phyloP scores from a whole-genome alignment of 2,888 invertebrate species.

The Drosophila merina region DNA sequence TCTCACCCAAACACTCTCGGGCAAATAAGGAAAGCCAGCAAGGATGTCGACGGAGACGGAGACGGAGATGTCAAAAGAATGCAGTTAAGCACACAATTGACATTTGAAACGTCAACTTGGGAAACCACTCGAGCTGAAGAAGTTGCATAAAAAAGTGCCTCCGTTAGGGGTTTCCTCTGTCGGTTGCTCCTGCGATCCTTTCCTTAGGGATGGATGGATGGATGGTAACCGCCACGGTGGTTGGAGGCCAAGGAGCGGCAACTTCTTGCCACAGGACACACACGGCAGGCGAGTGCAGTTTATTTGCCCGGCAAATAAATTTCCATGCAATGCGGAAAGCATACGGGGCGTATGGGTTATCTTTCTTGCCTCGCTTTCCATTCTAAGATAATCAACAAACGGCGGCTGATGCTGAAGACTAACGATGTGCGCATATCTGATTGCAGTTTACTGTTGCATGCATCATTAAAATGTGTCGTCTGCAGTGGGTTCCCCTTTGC shows the following conservation, averaged over 20 bases:
- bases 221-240: slow-evolving; percentile 9
- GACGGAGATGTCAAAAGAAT: slow-evolving; percentile 64
- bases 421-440: slow-evolving; percentile 79
- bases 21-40: slow-evolving; percentile 67
- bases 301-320: slow-evolving; percentile 81
- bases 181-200: slow-evolving; percentile 9
- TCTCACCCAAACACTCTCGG: slow-evolving; percentile 30
- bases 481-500: slow-evolving; percentile 43
- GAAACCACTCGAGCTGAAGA: slow-evolving; percentile 78
- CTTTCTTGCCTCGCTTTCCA: slow-evolving; percentile 72
- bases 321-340: slow-evolving; percentile 54
- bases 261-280: slow-evolving; percentile 23
- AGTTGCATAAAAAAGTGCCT: slow-evolving; percentile 79
- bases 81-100: slow-evolving; percentile 82
- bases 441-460: slow-evolving; percentile 79
- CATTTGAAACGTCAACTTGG: slow-evolving; percentile 81
- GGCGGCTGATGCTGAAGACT: slow-evolving; percentile 75
- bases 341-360: slow-evolving; percentile 74
- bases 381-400: slow-evolving; percentile 76
- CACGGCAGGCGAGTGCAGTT: slow-evolving; percentile 50
- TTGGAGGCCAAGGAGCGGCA: slow-evolving; percentile 19
- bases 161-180: slow-evolving; percentile 68
- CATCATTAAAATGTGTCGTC: slow-evolving; percentile 82
- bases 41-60: slow-evolving; percentile 39
- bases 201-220: slow-evolving; percentile 22